Percentiles rank a stretch among this genome's conserved stretches.
Evolutionary conservation across 2,113 vertebrate genomes (phyloP).

Genomic region (Sylvia atricapilla): DNA sequence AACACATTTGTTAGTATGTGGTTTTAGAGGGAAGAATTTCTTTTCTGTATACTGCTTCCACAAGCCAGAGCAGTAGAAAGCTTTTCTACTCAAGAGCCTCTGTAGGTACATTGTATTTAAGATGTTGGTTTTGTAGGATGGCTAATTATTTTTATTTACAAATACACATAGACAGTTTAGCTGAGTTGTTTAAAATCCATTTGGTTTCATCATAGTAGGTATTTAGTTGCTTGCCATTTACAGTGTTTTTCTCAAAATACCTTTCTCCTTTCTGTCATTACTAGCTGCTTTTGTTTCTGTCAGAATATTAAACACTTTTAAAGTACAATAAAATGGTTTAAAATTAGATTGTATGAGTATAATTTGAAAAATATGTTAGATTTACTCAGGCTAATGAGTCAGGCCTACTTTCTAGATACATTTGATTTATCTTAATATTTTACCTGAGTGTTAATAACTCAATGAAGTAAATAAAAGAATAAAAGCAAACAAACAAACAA

Average conservation of each 20-base stretch:
- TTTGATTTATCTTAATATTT: neutral
- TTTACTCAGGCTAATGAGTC: neutral
- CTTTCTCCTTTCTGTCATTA: neutral
- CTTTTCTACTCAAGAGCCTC: neutral
- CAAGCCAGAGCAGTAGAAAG: conserved; percentile 23
- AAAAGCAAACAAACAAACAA: neutral
- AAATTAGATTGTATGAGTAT: conserved; percentile 13
- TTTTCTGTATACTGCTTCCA: neutral
- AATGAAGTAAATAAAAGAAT: neutral
- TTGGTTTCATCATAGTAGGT: conserved; percentile 16
- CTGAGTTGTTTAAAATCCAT: conserved; percentile 35
- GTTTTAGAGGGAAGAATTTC: conserved; percentile 3
- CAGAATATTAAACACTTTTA: neutral
- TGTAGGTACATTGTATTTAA: neutral
- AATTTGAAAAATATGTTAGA: conserved; percentile 15
- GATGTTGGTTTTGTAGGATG: neutral
- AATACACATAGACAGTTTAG: conserved; percentile 8
- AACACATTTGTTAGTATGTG: neutral
- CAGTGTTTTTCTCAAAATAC: conserved; percentile 1
- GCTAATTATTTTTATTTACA: conserved; percentile 26
- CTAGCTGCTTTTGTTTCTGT: neutral
- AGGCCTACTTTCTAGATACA: neutral
- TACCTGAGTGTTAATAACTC: neutral
- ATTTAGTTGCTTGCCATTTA: neutral
- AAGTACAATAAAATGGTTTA: conserved; percentile 3